phyloP scores from a whole-genome alignment of 2,113 vertebrate species.

The Axis porcinus region DNA sequence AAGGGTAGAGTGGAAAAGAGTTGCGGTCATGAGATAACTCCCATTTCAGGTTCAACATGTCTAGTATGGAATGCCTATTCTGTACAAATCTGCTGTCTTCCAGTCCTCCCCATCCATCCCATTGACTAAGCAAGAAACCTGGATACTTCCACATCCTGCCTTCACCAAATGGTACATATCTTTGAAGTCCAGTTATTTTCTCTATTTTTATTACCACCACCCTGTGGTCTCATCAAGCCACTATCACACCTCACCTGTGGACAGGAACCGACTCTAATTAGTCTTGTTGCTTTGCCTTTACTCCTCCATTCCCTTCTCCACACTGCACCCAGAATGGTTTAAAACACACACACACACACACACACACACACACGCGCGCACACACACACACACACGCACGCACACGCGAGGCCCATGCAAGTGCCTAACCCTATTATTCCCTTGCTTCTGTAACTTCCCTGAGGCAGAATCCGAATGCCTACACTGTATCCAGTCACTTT shows the following conservation, averaged over 20 bases:
- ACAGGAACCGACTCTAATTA: not conserved
- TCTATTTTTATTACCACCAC: not conserved
- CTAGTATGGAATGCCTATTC: not conserved
- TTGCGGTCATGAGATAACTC: not conserved
- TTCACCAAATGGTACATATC: not conserved
- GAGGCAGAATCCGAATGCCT: not conserved
- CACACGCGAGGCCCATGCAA: rapidly evolving
- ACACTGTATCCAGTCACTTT: not conserved
- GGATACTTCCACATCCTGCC: not conserved
- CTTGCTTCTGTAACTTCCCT: not conserved
- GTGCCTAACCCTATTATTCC: not conserved
- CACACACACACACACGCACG: not conserved
- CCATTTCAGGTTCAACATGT: not conserved
- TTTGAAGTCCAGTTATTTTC: not conserved
- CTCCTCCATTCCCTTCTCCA: not conserved
- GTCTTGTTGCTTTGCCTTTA: not conserved
- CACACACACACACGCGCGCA: not conserved
- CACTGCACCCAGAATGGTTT: not conserved
- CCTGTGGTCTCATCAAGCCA: not conserved
- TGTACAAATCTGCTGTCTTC: not conserved
- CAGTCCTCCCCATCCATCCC: not conserved
- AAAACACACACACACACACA: not conserved
- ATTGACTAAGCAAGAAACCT: not conserved
- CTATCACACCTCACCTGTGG: not conserved
- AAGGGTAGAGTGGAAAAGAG: conserved; percentile 15